Evolutionary conservation across 1,140 invertebrate species (phyloP), one percentile per base, ranked within the genome.

Genomic region (Steinernema khuongi): DNA sequence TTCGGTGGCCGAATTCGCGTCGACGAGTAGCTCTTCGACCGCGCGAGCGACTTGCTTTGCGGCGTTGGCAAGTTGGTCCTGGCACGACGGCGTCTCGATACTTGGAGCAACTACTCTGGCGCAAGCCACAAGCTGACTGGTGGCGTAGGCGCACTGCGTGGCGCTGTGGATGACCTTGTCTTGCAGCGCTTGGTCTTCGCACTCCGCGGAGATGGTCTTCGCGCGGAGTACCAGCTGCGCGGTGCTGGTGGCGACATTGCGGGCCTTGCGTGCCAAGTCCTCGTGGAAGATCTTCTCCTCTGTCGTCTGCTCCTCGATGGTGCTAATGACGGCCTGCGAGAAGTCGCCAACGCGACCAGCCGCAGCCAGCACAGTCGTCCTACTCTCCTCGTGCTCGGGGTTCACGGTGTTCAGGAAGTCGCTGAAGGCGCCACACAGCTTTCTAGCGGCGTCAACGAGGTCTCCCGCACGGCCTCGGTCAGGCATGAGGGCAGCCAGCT

Each of bases 101-200:
- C 89, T 91, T 22, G 90, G 89, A 1, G 89, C 89, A 22, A 90
- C 89, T 70, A 90, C 91, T 88, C 97, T 97, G 14, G 96, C 93
- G 85, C 94, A 97, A 0, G 96, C 94, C 0, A 99, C 95, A 0
- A 99, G 88, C 85, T 99, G 96, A 31, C 94, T 97, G 0, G 96
- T 99, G 0, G 94, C 93, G 30, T 99, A 87, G 0, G 96, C 96
- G 86, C 94, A 96, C 86, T 97, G 91, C 0, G 94, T 97, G 0
- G 96, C 96, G 0, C 93, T 92, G 11, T 81, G 79, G 60, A 78
- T 97, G 1, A 98, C 93, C 78, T 90, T 89, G 86, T 97, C 96
- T 81, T 89, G 88, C 31, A 87, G 81, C 1, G 84, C 86, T 73
- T 89, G 87, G 74, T 90, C 88, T 26, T 88, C 88, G 81, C 94